Evolutionary conservation across 2,888 invertebrate species (phyloP), one percentile per base, ranked within the genome.

Genomic region (Aradus depressus): DNA sequence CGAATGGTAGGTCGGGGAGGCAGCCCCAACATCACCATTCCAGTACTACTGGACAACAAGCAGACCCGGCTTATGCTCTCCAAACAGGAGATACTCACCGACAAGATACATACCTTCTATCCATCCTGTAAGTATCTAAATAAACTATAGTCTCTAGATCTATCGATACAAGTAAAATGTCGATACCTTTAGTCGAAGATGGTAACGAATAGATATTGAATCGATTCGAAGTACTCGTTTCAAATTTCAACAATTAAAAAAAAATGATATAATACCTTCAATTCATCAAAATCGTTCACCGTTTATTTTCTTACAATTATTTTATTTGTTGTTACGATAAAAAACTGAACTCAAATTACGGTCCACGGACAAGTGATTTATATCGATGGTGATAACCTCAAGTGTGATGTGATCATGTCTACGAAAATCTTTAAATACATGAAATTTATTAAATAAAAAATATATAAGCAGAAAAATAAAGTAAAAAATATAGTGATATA

Each of bases 91-190:
- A 37, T 39, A 34, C 44, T 49, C 28, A 44, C 38, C 26, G 38
- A 60, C 57, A 67, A 52, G 66, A 70, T 58, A 56, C 70, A 44
- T 63, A 70, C 69, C 66, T 70, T 69, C 59, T 65, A 67, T 38
- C 68, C 71, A 2, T 65, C 64, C 10, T 71, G 71, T 71, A 58
- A 70, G 71, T 66, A 50, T 28, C 3, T 21, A 16, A 22, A 14
- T 14, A 21, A 21, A 10, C 8, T 43, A 16, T 4, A 4, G 26
- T 3, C 26, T 43, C 14, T 23, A 14, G 8, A n/a, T 37, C 6
- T n/a, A 37, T 16, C 39, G n/a, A 18, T 6, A 6, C n/a, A n/a
- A n/a, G n/a, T n/a, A n/a, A n/a, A n/a, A n/a, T n/a, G 4, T 34
- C 34, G 34, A 16, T 14, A 5, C 16, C 21, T 22, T 39, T 14